Evolutionary conservation across 2,113 vertebrate genomes (phyloP).

Genomic region (Hassar affinis): DNA sequence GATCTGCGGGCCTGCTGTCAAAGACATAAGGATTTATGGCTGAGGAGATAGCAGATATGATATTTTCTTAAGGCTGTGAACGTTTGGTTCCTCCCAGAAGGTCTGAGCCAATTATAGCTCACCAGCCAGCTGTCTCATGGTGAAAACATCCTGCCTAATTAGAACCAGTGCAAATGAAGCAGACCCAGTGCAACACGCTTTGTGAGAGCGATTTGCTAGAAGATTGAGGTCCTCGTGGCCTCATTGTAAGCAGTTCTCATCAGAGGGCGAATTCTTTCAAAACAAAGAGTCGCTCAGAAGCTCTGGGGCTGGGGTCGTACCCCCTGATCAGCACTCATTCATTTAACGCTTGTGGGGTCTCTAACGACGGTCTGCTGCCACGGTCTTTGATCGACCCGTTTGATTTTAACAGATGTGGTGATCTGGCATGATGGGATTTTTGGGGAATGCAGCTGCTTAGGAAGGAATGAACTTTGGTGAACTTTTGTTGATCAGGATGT

Average conservation of each 20-base stretch:
- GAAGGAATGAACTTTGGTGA: slow-evolving; percentile 8
- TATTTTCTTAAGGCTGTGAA: slow-evolving; percentile 43
- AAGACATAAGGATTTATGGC: slow-evolving; percentile 45
- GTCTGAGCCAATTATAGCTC: slow-evolving; percentile 24
- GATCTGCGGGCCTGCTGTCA: background rate
- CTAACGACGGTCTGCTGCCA: slow-evolving; percentile 25
- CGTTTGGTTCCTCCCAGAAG: slow-evolving; percentile 40
- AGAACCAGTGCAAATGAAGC: slow-evolving; percentile 55
- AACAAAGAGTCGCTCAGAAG: slow-evolving; percentile 55
- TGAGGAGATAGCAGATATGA: slow-evolving; percentile 52
- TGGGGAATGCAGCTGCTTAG: background rate
- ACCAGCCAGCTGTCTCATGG: slow-evolving; percentile 48
- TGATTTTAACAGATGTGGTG: background rate
- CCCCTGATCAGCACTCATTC: slow-evolving; percentile 49
- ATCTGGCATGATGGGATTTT: background rate
- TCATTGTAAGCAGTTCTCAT: slow-evolving; percentile 37
- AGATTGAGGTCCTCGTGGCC: slow-evolving; percentile 32
- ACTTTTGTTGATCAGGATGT: background rate
- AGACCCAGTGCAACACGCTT: slow-evolving; percentile 15
- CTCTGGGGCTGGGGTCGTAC: slow-evolving; percentile 17
- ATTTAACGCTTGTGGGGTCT: slow-evolving; percentile 11
- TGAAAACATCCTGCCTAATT: slow-evolving; percentile 62
- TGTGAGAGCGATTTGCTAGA: slow-evolving; percentile 52
- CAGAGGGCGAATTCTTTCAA: slow-evolving; percentile 36
- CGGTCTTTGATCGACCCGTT: slow-evolving; percentile 19